These are phyloP conservation scores for Drosophila engyochracea DNA, from an alignment of 2,888 invertebrate species.

Conservation along the genomic window DNA sequence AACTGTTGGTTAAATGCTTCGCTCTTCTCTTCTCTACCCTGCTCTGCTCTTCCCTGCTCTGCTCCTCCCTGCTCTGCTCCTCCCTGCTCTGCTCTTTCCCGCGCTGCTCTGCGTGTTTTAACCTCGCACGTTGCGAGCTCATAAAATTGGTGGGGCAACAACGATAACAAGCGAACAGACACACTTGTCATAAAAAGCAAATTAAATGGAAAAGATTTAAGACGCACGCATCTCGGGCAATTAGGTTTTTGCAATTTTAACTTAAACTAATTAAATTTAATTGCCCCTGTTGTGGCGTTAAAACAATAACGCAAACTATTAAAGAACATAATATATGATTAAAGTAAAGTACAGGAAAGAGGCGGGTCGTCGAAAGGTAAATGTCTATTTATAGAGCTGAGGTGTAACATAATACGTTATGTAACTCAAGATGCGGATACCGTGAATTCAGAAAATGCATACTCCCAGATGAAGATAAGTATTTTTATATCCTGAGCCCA, in stretches of 20 bases:
- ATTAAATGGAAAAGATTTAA: constrained; percentile 39
- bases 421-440: too few relatives aligned
- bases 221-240: constrained; percentile 26
- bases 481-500: neutral
- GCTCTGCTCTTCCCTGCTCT: neutral
- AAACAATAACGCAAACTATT: constrained; percentile 13
- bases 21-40: neutral
- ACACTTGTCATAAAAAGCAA: constrained; percentile 36
- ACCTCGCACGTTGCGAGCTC: constrained; percentile 31
- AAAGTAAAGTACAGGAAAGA: neutral
- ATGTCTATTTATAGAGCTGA: neutral
- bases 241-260: constrained; percentile 29
- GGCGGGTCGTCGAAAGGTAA: neutral
- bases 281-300: constrained; percentile 22
- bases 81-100: neutral
- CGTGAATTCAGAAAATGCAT: too few relatives aligned
- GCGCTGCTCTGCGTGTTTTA: neutral
- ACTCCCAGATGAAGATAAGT: neutral
- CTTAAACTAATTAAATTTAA: constrained; percentile 55
- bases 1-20: constrained; percentile 30
- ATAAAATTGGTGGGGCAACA: constrained; percentile 28
- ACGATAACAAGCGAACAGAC: constrained; percentile 1
- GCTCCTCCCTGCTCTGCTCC: neutral
- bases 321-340: neutral
- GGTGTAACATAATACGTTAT: neutral